Conservation (phyloP, 2,797 vertebrate genomes). For the Aselliscus stoliczkanus region DNA sequence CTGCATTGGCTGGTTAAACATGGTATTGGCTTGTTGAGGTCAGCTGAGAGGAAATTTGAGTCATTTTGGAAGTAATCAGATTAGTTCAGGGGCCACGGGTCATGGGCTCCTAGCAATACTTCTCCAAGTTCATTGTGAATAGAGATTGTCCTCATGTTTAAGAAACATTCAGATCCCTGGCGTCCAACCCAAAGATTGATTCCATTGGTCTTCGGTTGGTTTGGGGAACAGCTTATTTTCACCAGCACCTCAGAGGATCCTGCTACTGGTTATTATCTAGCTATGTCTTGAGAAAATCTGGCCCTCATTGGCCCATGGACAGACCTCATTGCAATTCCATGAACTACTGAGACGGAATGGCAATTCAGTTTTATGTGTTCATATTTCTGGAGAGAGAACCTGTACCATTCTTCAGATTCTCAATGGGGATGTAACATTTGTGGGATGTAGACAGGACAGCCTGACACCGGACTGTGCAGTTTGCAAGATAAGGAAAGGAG, state of each 20-base stretch:
- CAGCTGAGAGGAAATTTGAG: neutral
- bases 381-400: neutral
- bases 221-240: neutral
- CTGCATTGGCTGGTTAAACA: rapidly evolving
- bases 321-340: rapidly evolving
- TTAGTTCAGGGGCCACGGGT: neutral
- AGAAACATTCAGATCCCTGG: neutral
- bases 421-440: neutral
- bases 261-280: neutral
- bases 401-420: neutral
- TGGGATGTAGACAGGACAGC: neutral
- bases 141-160: neutral
- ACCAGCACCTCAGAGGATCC: neutral
- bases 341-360: neutral
- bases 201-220: neutral
- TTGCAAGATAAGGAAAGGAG: neutral
- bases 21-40: rapidly evolving
- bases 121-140: neutral
- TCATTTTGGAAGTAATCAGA: neutral
- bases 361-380: neutral
- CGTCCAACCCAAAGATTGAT: neutral
- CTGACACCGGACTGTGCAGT: too few species aligned
- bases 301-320: neutral
- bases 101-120: neutral
- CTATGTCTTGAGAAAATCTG: neutral